These are phyloP conservation scores for Mesopsocus fuscifrons DNA, from an alignment of 2,888 invertebrate genomes.

Conservation along the genomic window DNA sequence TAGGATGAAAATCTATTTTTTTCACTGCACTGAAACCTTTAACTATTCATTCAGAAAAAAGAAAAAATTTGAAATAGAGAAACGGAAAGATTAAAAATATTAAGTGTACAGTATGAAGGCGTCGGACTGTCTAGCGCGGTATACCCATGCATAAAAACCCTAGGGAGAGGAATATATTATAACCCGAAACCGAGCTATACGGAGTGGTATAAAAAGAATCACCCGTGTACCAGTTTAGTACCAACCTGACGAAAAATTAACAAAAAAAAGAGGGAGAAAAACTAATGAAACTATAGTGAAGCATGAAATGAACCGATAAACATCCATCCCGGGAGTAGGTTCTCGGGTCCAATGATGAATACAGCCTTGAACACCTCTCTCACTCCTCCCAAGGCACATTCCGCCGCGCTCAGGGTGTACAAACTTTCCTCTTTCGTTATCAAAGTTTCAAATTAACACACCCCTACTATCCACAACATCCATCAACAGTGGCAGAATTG, in stretches of 20 bases:
- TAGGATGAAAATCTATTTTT: too few relatives aligned
- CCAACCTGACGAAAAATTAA: background rate
- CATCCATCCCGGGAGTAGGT: background rate
- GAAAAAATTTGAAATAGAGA: too few relatives aligned
- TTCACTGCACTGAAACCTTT: too few relatives aligned
- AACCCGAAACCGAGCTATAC: background rate
- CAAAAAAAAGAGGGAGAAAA: slow-evolving; percentile 3
- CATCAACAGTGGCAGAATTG: too few relatives aligned
- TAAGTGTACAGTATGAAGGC: too few relatives aligned
- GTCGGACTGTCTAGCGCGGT: slow-evolving; percentile 2
- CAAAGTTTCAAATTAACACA: too few relatives aligned
- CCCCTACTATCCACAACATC: too few relatives aligned
- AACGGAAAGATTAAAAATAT: too few relatives aligned
- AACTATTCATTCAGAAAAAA: too few relatives aligned
- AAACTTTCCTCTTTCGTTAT: background rate
- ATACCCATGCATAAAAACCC: background rate
- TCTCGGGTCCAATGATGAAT: slow-evolving; percentile 1
- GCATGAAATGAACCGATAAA: slow-evolving; percentile 10
- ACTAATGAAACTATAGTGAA: slow-evolving; percentile 10
- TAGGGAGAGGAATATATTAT: background rate
- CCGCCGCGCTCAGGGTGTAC: slow-evolving; percentile 1
- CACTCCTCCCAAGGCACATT: slow-evolving; percentile 3
- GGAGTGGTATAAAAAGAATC: slow-evolving; percentile 5
- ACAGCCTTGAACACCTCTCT: slow-evolving; percentile 6
- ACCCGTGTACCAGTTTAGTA: slow-evolving; percentile 2